phyloP scores from a whole-genome alignment of 2,888 invertebrate species.

The Aleiodes alternator region DNA sequence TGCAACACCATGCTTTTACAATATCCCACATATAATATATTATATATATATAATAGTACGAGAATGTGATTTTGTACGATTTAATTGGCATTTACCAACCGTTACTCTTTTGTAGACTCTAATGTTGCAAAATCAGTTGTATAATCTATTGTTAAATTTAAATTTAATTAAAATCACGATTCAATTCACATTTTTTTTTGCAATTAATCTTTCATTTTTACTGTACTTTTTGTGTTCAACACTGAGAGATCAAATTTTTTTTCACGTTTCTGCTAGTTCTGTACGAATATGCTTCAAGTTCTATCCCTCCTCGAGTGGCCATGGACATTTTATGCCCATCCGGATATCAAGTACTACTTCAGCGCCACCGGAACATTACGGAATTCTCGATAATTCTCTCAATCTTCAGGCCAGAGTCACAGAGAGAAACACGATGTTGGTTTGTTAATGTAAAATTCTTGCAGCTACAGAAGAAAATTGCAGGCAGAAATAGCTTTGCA shows the following conservation, averaged over 20 bases:
- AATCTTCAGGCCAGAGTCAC: background rate
- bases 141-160: background rate
- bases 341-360: slow-evolving; percentile 7
- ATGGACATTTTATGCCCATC: background rate
- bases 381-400: background rate
- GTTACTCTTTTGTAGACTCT: background rate
- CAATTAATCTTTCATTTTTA: background rate
- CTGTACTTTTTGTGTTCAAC: background rate
- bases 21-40: background rate
- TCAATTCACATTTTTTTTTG: slow-evolving; percentile 18
- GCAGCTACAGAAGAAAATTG: too few relatives aligned
- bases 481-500: too few relatives aligned
- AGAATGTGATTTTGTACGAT: background rate
- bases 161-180: background rate
- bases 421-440: too few relatives aligned
- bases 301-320: slow-evolving; percentile 5
- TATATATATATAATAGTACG: too few relatives aligned
- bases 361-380: slow-evolving; percentile 34
- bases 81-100: slow-evolving; percentile 5
- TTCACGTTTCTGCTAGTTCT: background rate
- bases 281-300: slow-evolving; percentile 15
- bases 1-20: background rate
- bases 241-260: background rate
- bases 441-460: too few relatives aligned
- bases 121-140: background rate